Percentiles rank a stretch among this genome's conserved stretches.
Conservation (phyloP, 2,113 vertebrate species). For the Tamias sibiricus region DNA sequence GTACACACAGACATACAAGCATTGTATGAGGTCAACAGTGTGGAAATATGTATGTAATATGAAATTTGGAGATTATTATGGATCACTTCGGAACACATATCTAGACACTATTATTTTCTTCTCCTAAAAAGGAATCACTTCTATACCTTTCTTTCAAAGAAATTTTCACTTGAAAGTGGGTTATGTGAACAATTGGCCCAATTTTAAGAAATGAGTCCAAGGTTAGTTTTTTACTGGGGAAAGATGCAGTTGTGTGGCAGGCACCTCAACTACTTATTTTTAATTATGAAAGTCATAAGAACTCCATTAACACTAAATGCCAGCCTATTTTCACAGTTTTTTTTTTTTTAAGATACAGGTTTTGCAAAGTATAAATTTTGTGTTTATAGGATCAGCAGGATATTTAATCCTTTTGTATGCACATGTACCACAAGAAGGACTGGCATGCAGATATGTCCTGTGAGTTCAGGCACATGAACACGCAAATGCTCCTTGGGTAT, state of each 20-base stretch:
- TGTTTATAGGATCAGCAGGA: background rate
- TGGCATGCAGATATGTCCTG: background rate
- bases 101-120: conserved; percentile 44
- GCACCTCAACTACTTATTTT: background rate
- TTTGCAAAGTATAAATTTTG: background rate
- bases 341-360: background rate
- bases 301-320: background rate
- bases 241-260: background rate
- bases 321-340: background rate
- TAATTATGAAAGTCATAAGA: background rate
- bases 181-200: background rate
- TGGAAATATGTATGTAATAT: background rate
- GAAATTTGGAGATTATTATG: background rate
- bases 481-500: background rate
- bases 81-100: background rate
- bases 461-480: background rate
- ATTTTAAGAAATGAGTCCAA: background rate
- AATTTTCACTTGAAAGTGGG: background rate
- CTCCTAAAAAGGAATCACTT: background rate
- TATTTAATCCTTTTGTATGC: background rate
- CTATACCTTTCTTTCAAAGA: background rate
- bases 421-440: background rate
- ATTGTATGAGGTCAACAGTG: background rate
- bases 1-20: background rate
- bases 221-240: background rate